Evolutionary conservation across 2,797 vertebrate genomes (phyloP).

Genomic region (Mycteria americana): DNA sequence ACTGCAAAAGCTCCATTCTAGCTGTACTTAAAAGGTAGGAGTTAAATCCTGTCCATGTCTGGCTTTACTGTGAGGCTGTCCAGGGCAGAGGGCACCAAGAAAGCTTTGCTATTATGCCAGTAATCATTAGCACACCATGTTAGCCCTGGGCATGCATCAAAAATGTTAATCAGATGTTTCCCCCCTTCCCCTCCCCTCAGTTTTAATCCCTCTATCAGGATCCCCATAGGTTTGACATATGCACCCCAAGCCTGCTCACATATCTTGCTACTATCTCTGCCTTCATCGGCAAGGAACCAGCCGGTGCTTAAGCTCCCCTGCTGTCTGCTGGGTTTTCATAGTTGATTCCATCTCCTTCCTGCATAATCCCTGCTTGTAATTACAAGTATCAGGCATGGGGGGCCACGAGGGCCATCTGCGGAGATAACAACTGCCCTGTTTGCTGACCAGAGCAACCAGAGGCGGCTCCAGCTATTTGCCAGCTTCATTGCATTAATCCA

Average conservation of each 20-base stretch:
- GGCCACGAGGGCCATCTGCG: neutral
- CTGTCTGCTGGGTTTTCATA: neutral
- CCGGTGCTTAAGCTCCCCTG: neutral
- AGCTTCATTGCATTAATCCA: neutral
- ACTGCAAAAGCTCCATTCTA: neutral
- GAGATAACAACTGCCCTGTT: neutral
- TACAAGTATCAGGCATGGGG: neutral
- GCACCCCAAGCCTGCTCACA: neutral
- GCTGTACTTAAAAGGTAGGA: neutral
- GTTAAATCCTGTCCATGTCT: neutral
- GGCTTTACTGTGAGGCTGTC: neutral
- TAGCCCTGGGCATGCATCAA: neutral
- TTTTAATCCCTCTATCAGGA: constrained; percentile 39
- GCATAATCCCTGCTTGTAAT: constrained; percentile 49
- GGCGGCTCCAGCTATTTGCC: neutral
- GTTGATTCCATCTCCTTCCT: constrained; percentile 26
- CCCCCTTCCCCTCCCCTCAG: neutral
- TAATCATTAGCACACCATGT: neutral
- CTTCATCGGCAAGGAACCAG: neutral
- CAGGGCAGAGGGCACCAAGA: neutral
- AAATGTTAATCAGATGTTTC: constrained; percentile 31
- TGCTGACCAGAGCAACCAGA: neutral
- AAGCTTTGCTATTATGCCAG: neutral
- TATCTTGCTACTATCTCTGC: constrained; percentile 1
- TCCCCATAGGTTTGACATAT: constrained; percentile 9